Evolutionary conservation across 2,888 invertebrate genomes (phyloP).

Genomic region (Danaus chrysippus): DNA sequence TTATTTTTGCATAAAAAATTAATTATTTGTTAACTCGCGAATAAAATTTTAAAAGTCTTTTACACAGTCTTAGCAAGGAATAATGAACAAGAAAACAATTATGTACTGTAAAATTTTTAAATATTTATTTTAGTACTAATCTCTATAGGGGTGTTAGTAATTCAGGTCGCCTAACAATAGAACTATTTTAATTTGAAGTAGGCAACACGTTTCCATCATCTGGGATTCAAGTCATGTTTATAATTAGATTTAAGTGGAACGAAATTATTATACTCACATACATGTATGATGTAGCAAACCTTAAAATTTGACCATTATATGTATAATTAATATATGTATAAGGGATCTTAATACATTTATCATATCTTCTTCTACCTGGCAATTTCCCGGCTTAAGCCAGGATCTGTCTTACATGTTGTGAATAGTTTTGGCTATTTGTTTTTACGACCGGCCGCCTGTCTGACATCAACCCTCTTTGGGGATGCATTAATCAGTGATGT

Average conservation of each 20-base stretch:
- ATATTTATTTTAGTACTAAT: neutral
- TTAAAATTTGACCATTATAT: neutral
- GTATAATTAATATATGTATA: no score
- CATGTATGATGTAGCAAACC: neutral
- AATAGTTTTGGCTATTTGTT: no score
- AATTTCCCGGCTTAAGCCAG: no score
- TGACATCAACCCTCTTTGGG: no score
- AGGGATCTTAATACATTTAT: no score
- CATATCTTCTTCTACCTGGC: no score
- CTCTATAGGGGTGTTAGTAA: neutral
- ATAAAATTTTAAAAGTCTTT: no score
- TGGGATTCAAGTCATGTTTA: conserved; percentile 22
- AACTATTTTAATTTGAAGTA: neutral
- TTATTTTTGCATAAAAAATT: no score
- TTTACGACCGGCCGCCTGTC: no score
- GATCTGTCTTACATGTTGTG: no score
- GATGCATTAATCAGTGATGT: no score
- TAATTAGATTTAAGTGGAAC: conserved; percentile 16
- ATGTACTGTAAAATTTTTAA: neutral
- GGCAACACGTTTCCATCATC: conserved; percentile 13
- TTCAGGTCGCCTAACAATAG: conserved; percentile 2
- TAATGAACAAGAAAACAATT: neutral
- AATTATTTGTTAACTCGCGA: no score
- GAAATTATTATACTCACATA: neutral
- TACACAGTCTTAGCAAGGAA: neutral